Evolutionary conservation across 2,113 vertebrate genomes (phyloP), one percentile per base, ranked within the genome.

Genomic region (Egretta garzetta): DNA sequence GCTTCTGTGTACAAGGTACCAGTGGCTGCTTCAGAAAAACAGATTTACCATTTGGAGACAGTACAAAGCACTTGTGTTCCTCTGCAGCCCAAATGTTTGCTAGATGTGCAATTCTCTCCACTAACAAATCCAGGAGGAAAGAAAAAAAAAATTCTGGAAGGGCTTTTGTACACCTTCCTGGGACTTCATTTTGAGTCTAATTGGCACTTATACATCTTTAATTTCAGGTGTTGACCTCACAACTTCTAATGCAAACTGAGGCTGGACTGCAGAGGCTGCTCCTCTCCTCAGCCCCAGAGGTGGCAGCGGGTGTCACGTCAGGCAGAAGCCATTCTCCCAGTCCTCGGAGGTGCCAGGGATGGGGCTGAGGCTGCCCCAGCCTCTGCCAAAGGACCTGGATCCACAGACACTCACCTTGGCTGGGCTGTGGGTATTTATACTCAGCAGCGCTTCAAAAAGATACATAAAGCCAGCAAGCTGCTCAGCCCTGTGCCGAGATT

Each of bases 331-430:
- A 5, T 1, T 64, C 37, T 15, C 62, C 33, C 5, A 0, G 26
- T 33, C 41, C 21, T 81, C 52, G 1, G 0, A 5, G 2, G 15
- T 35, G 60, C 66, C 66, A 71, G 64, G 39, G 28, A n/a, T 6
- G 39, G 63, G 35, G 43, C 49, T 50, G 53, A 73, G 58, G 47
- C 43, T 86, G 60, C 66, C 12, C 56, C 43, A 58, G 33, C 22
- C 63, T 49, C 76, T 74, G 39, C 84, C 8, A 2, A 76, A 77
- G 39, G 50, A 43, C 8, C 39, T 26, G 50, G 41, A 47, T 7
- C 14, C 43, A 49, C 1, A 1, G 37, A 27, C 23, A 3, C 12
- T 47, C 12, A 2, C 39, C 21, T 5, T 0, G 0, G 16, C 22
- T 13, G 6, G 22, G 13, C 13, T 33, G 12, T 16, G 32, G 27